A percentile compares a stretch with the other conserved stretches of the same genome.
Evolutionary conservation across 2,113 vertebrate species (phyloP).

Genomic region (Limnothrissa miodon): DNA sequence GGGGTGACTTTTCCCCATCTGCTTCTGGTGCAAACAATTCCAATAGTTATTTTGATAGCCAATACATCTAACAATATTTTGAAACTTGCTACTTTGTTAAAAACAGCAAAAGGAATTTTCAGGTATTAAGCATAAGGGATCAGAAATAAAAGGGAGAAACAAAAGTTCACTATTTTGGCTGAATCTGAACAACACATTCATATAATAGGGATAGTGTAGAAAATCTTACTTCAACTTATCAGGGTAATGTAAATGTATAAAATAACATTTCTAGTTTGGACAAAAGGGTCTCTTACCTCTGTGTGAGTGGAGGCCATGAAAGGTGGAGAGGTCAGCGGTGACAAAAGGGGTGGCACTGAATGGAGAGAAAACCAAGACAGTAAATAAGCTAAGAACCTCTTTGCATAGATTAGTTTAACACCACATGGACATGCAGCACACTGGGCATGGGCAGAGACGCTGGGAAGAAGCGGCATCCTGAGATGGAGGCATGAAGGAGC

Average conservation of each 20-base stretch:
- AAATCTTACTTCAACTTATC: too few relatives aligned
- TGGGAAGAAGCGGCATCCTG: background rate
- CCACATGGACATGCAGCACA: background rate
- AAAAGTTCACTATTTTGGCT: background rate
- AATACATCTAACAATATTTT: too few relatives aligned
- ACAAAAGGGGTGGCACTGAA: slow-evolving; percentile 65
- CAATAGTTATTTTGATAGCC: too few relatives aligned
- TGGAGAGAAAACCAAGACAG: slow-evolving; percentile 21
- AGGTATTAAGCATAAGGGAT: too few relatives aligned
- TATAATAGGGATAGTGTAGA: background rate
- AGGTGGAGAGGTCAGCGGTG: slow-evolving; percentile 61
- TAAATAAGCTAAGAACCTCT: background rate
- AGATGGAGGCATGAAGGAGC: background rate
- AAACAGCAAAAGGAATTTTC: too few relatives aligned
- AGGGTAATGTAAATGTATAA: too few relatives aligned
- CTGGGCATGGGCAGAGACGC: background rate
- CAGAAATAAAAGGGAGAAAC: too few relatives aligned
- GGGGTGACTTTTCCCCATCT: too few relatives aligned
- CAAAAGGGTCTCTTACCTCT: background rate
- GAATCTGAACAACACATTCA: background rate
- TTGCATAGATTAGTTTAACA: background rate
- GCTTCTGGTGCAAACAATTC: too few relatives aligned
- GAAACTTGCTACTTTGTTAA: too few relatives aligned
- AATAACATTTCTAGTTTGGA: background rate
- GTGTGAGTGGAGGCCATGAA: slow-evolving; percentile 38